phyloP scores from a whole-genome alignment of 2,797 vertebrate genomes.

The Melanotaenia trifasciata region DNA sequence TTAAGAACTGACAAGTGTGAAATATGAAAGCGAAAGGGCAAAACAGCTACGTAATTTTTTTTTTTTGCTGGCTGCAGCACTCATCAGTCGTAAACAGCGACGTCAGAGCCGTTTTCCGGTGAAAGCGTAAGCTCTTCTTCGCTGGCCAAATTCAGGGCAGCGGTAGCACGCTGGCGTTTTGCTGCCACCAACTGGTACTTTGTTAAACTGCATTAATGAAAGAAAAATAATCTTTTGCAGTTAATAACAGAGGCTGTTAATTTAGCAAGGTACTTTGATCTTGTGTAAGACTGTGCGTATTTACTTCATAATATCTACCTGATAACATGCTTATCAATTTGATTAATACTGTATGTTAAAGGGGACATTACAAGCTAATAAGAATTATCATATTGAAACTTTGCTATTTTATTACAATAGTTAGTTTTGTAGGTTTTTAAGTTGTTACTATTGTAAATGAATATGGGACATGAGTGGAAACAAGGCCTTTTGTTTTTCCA shows the following conservation, averaged over 20 bases:
- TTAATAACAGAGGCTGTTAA: no score
- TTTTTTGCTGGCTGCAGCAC: conserved; percentile 12
- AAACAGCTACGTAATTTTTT: not conserved
- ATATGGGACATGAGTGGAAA: not conserved
- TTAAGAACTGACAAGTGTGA: rapidly evolving
- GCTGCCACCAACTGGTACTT: conserved; percentile 25
- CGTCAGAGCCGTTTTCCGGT: not conserved
- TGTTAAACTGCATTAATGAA: not conserved
- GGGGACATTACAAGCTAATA: not conserved
- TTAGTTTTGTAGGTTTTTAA: not conserved
- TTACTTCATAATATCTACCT: not conserved
- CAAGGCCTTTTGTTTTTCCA: not conserved
- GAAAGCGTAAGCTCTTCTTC: conserved; percentile 8
- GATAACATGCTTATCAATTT: not conserved
- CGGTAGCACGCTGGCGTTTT: not conserved
- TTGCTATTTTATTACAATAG: no score
- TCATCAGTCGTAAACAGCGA: conserved; percentile 40
- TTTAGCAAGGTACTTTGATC: not conserved
- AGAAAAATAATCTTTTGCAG: no score
- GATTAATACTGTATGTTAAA: no score
- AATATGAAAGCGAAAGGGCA: not conserved
- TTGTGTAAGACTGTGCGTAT: not conserved
- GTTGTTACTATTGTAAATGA: not conserved
- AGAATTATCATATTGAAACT: not conserved
- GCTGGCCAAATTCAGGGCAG: not conserved